phyloP scores from a whole-genome alignment of 2,888 invertebrate species.

The Zelleria hepariella region DNA sequence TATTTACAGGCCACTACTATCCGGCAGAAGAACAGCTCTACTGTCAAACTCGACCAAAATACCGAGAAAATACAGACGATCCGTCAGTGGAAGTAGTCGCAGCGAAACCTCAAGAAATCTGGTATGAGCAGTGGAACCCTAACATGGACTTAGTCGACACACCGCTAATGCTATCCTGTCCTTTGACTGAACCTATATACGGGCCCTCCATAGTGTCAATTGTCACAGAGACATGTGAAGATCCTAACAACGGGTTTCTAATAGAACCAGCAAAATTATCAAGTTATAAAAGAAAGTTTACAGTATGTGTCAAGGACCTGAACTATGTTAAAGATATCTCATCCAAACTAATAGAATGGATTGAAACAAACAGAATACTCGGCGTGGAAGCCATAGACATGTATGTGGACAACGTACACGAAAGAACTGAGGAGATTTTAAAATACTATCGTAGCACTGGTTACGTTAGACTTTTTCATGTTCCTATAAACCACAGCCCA shows the following conservation, averaged over 20 bases:
- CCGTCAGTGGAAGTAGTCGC: constrained; percentile 67
- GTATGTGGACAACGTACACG: constrained; percentile 74
- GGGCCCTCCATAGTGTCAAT: constrained; percentile 59
- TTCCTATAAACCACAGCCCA: constrained; percentile 64
- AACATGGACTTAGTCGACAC: constrained; percentile 55
- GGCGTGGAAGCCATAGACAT: constrained; percentile 78
- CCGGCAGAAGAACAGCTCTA: constrained; percentile 51
- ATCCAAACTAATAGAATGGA: constrained; percentile 76
- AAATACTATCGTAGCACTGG: constrained; percentile 67
- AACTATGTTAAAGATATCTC: constrained; percentile 76
- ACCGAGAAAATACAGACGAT: constrained; percentile 10
- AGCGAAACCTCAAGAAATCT: constrained; percentile 73
- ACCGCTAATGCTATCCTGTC: constrained; percentile 76
- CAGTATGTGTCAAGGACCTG: constrained; percentile 81
- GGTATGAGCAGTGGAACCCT: constrained; percentile 75
- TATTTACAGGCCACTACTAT: constrained; percentile 50
- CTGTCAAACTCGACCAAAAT: constrained; percentile 61
- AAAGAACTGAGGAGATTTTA: constrained; percentile 67
- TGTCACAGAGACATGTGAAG: constrained; percentile 63
- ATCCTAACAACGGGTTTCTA: constrained; percentile 50
- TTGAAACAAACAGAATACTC: constrained; percentile 76
- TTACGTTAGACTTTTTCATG: constrained; percentile 58
- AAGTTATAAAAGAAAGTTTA: constrained; percentile 58
- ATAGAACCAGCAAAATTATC: constrained; percentile 28
- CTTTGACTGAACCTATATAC: constrained; percentile 58